A percentile compares a stretch with the other conserved stretches of the same genome.
phyloP scores from a whole-genome alignment of 2,797 vertebrate genomes.

The Hippoglossus hippoglossus region DNA sequence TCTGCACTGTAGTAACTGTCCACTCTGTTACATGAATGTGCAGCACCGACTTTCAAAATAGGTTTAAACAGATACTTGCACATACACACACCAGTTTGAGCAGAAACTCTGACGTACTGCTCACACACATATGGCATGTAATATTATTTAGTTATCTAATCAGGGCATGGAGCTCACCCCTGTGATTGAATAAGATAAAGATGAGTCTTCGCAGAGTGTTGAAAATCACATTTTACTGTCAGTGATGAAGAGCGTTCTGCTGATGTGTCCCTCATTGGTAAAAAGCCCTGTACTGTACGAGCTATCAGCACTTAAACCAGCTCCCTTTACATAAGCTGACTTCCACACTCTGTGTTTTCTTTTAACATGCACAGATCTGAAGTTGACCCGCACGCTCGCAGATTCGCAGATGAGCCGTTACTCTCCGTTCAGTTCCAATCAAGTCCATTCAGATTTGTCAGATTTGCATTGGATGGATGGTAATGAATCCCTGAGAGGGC shows the following conservation, averaged over 20 bases:
- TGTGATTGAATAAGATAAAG: conserved; percentile 70
- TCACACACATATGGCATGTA: conserved; percentile 26
- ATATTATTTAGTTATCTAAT: conserved; percentile 58
- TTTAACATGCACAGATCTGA: conserved; percentile 28
- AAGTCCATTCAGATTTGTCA: conserved; percentile 57
- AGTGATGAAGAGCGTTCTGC: conserved; percentile 71
- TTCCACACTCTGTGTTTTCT: neutral
- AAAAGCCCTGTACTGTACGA: conserved; percentile 17
- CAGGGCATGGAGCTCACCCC: conserved; percentile 43
- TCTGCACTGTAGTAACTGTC: conserved; percentile 33
- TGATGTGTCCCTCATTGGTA: conserved; percentile 29
- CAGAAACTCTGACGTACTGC: conserved; percentile 13
- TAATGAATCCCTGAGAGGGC: conserved; percentile 75
- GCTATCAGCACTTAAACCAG: conserved; percentile 27
- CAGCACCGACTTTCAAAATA: conserved; percentile 29
- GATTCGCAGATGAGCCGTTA: conserved; percentile 48
- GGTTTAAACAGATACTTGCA: conserved; percentile 4
- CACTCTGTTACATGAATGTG: conserved; percentile 36
- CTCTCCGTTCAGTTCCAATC: conserved; percentile 53
- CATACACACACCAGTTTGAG: neutral
- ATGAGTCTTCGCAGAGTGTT: conserved; percentile 74
- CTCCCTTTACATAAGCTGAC: conserved; percentile 20
- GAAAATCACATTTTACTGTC: conserved; percentile 76
- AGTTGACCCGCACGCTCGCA: conserved; percentile 34
- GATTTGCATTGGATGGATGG: conserved; percentile 59